Evolutionary conservation across 2,888 invertebrate species (phyloP), one percentile per base, ranked within the genome.

Genomic region (Temnothorax ravouxi): DNA sequence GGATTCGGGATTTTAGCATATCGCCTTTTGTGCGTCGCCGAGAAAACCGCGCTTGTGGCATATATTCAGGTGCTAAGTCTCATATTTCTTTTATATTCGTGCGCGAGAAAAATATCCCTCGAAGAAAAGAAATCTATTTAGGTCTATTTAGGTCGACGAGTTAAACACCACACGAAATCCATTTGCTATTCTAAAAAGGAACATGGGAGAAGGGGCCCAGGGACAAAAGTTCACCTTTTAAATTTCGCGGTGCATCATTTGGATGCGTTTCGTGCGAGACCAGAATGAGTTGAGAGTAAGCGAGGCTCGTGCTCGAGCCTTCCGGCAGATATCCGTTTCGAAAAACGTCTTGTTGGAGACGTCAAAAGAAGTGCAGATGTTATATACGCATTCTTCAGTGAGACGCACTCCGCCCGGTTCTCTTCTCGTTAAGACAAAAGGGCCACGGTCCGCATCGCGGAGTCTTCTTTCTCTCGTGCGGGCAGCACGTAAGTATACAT

Each of bases 351-450:
- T 61, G 76, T 66, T 77, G 79, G 79, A 81, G 54, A 76, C 62
- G 79, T 80, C 59, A 59, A 74, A 88, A 84, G 89, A 88, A 84
- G 84, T 84, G 90, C 89, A 90, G 89, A 90, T 88, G 89, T 79
- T 83, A 84, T 84, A 66, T 83, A 84, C 61, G 86, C 86, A 87
- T 81, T 86, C 86, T 71, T 83, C 64, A 80, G 66, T 81, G 82
- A 83, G 82, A 83, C 52, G 83, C 74, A 41, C 66, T 75, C 81
- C 90, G 83, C 21, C 76, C 76, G 84, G 76, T 41, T 76, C 66
- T 84, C 6, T 6, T 90, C 90, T 90, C 86, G 89, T 90, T 87
- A 88, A 89, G 86, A 92, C 91, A 91, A 91, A 91, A 90, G 90
- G 86, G 81, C 61, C 83, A 50, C 47, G 71, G 64, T 84, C 34